phyloP scores from a whole-genome alignment of 2,888 invertebrate species.

The Andrena trimmerana region DNA sequence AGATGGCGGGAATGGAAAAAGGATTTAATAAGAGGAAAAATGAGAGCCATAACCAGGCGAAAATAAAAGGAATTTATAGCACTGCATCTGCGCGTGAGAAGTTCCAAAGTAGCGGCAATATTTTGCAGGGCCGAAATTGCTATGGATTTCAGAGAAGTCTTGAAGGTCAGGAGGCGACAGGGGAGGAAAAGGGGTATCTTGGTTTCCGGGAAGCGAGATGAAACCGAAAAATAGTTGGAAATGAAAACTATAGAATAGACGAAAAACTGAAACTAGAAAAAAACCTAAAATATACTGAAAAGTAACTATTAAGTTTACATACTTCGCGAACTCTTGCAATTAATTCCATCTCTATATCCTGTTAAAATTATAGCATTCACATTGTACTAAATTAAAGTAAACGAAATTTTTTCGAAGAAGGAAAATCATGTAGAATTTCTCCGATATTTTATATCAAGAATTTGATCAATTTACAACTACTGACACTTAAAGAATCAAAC shows the following conservation, averaged over 20 bases:
- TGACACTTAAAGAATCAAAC: too few relatives aligned
- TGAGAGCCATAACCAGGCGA: constrained; percentile 50
- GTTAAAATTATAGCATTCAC: too few relatives aligned
- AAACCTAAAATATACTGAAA: neutral
- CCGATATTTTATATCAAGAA: too few relatives aligned
- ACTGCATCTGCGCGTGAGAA: constrained; percentile 48
- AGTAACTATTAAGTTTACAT: neutral
- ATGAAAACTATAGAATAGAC: neutral
- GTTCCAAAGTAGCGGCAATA: constrained; percentile 43
- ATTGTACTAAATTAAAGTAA: neutral
- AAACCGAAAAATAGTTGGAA: neutral
- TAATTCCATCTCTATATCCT: neutral
- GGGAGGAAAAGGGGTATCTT: neutral
- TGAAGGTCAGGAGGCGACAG: neutral
- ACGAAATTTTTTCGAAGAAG: neutral
- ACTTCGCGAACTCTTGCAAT: neutral
- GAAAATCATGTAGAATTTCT: too few relatives aligned
- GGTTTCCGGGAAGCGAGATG: neutral
- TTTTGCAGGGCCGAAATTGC: constrained; percentile 37
- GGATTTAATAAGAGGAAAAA: constrained; percentile 62
- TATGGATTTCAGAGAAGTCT: constrained; percentile 26
- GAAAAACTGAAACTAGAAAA: neutral
- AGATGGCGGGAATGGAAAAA: constrained; percentile 49
- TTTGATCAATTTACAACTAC: too few relatives aligned
- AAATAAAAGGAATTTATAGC: constrained; percentile 57